Evolutionary conservation across 1,140 invertebrate genomes (phyloP).

Genomic region (Tetragnatha versicolor): DNA sequence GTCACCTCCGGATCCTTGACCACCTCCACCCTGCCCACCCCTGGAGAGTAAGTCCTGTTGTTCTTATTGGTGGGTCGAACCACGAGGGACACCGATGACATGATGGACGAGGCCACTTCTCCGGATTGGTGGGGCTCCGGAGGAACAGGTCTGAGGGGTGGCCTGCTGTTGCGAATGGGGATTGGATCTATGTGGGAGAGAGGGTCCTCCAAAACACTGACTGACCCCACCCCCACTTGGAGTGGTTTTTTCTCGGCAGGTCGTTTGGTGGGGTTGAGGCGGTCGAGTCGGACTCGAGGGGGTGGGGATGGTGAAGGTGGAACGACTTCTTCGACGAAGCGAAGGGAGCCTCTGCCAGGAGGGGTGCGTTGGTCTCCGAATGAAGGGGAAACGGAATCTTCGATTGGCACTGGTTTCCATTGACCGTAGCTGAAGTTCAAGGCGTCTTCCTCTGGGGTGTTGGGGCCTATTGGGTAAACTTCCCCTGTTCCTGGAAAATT

Average conservation of each 20-base stretch:
- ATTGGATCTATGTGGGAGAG: slow-evolving; percentile 29
- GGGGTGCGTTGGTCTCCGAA: slow-evolving; percentile 34
- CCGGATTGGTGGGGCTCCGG: neutral
- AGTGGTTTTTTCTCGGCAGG: neutral
- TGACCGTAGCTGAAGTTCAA: slow-evolving; percentile 26
- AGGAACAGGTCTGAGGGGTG: neutral
- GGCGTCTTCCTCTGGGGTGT: slow-evolving; percentile 19
- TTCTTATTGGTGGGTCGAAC: slow-evolving; percentile 18
- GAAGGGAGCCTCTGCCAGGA: slow-evolving; percentile 16
- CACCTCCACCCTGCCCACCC: neutral
- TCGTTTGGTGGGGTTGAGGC: neutral
- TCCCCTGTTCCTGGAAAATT: neutral
- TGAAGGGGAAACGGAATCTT: slow-evolving; percentile 36
- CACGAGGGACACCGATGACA: slow-evolving; percentile 44
- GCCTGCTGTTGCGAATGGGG: slow-evolving; percentile 3
- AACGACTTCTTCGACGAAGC: slow-evolving; percentile 12
- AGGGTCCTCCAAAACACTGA: slow-evolving; percentile 36
- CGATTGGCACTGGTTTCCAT: slow-evolving; percentile 45
- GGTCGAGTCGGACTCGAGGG: neutral
- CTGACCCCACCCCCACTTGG: slow-evolving; percentile 25
- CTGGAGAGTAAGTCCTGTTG: neutral
- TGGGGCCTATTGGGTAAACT: slow-evolving; percentile 1
- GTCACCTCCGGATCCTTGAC: neutral
- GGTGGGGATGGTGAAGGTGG: too few species aligned
- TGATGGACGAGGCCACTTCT: slow-evolving; percentile 40